phyloP scores from a whole-genome alignment of 2,888 invertebrate species.

The Cephus sareptanus region DNA sequence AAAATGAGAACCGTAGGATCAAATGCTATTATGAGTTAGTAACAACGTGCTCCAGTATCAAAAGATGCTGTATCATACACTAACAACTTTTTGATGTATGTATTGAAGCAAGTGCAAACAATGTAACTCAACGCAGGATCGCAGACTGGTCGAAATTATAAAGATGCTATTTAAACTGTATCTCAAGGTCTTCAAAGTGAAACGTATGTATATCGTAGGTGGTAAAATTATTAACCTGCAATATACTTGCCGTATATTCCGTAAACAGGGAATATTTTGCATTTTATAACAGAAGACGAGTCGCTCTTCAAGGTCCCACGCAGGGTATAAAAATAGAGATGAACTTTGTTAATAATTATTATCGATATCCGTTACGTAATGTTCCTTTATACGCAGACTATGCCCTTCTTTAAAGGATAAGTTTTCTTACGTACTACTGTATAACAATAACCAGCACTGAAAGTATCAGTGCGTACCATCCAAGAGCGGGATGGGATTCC shows the following conservation, averaged over 20 bases:
- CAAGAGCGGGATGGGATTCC: too few relatives aligned
- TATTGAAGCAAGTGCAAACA: background rate
- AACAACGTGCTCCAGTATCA: background rate
- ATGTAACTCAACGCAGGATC: background rate
- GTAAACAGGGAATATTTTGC: background rate
- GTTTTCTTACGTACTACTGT: background rate
- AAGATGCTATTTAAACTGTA: background rate
- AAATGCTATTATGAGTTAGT: background rate
- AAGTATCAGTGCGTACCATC: background rate
- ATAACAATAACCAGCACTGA: background rate
- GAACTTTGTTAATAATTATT: background rate
- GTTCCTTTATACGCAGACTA: background rate
- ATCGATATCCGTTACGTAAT: background rate
- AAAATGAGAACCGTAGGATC: background rate
- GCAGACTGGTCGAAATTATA: background rate
- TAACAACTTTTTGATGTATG: background rate
- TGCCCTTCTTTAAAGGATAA: background rate
- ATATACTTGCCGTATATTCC: background rate
- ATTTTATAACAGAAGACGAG: background rate
- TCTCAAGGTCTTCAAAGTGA: background rate
- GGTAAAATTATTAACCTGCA: background rate
- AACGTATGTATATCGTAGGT: background rate
- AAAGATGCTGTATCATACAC: background rate
- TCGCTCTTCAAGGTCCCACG: background rate
- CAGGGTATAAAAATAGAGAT: background rate